A percentile compares a stretch with the other conserved stretches of the same genome.
Evolutionary conservation across 2,797 vertebrate genomes (phyloP).

Genomic region (Alauda arvensis): DNA sequence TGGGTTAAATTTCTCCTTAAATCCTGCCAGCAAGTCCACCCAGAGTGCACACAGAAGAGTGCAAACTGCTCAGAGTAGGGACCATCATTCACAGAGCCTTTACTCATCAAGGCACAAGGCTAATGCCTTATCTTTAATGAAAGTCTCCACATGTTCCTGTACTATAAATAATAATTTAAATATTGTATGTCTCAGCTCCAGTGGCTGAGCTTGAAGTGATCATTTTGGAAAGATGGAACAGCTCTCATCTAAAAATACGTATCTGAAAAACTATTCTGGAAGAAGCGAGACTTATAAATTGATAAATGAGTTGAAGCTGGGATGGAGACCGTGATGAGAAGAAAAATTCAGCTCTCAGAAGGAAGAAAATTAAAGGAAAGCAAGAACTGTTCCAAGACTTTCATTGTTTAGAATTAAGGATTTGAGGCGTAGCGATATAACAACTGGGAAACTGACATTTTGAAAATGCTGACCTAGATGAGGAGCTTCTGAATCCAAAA

Average conservation of each 20-base stretch:
- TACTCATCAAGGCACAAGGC: conserved; percentile 23
- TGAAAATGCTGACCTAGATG: conserved; percentile 58
- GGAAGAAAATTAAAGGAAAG: conserved; percentile 37
- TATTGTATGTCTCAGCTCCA: conserved; percentile 63
- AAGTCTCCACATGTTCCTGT: conserved; percentile 48
- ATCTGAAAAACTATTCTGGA: conserved; percentile 50
- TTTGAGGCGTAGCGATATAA: conserved; percentile 5
- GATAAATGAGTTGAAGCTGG: conserved; percentile 45
- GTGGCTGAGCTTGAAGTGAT: conserved; percentile 62
- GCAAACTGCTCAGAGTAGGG: background rate
- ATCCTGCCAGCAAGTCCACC: background rate
- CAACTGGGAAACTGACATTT: conserved; percentile 15
- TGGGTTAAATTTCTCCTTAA: background rate
- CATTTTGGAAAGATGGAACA: conserved; percentile 52
- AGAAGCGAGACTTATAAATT: conserved; percentile 22
- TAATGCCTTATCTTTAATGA: conserved; percentile 57
- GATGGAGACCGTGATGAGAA: conserved; percentile 31
- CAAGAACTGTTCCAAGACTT: conserved; percentile 27
- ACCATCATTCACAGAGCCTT: conserved; percentile 24
- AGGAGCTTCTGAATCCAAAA: conserved; percentile 31
- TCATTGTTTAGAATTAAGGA: conserved; percentile 51
- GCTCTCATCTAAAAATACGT: conserved; percentile 53
- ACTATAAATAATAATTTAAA: conserved; percentile 69
- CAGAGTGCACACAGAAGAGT: background rate
- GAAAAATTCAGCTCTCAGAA: conserved; percentile 38